Evolutionary conservation across 1,140 invertebrate species (phyloP).

Genomic region (Paramacrobiotus metropolitanus): DNA sequence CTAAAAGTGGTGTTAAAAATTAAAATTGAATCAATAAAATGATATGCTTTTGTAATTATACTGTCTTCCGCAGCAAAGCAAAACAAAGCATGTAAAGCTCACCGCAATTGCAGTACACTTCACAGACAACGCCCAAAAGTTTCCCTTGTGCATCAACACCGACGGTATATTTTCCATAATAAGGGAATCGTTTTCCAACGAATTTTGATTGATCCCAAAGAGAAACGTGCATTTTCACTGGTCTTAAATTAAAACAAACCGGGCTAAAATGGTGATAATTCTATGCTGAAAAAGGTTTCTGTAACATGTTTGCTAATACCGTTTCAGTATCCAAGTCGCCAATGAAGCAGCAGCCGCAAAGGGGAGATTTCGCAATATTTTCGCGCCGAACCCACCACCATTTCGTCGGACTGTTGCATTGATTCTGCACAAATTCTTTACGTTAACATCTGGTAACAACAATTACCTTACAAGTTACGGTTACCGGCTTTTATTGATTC

Average conservation of each 20-base stretch:
- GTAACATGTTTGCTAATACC: no score
- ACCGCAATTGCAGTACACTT: background rate
- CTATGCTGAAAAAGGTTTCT: no score
- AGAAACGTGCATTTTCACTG: background rate
- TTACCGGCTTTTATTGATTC: no score
- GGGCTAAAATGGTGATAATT: no score
- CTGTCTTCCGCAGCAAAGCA: background rate
- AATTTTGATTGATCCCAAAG: background rate
- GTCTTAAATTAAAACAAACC: no score
- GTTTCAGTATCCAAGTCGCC: no score
- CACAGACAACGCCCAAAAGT: background rate
- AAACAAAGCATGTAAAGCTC: background rate
- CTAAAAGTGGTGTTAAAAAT: no score
- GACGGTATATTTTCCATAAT: background rate
- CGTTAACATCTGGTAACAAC: no score
- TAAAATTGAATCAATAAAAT: background rate
- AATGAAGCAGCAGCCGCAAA: no score
- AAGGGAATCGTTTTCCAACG: background rate
- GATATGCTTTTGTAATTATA: background rate
- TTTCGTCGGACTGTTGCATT: conserved; percentile 13
- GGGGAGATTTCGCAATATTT: no score
- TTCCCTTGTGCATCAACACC: background rate
- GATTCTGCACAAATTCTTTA: background rate
- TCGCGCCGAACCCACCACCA: conserved; percentile 24
- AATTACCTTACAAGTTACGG: background rate